phyloP scores from a whole-genome alignment of 2,797 vertebrate genomes.

The Sebastes variabilis region DNA sequence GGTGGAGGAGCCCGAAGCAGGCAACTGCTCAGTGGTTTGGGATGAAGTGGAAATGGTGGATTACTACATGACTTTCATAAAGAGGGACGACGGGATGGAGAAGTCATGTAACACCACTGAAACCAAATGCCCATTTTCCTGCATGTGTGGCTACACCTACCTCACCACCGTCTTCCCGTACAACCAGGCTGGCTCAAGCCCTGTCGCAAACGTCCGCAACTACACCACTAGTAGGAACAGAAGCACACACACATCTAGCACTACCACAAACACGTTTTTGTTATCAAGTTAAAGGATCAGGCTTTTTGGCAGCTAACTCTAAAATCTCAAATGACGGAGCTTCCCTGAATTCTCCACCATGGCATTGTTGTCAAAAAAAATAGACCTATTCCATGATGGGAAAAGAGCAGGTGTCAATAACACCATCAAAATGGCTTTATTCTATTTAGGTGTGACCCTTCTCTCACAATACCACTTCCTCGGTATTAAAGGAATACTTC shows the following conservation, averaged over 20 bases:
- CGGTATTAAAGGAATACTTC: not conserved
- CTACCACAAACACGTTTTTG: not conserved
- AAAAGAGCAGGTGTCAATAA: not conserved
- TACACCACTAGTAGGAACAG: constrained; percentile 88
- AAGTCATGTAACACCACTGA: constrained; percentile 88
- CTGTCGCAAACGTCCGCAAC: constrained; percentile 83
- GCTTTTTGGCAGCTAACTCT: not conserved
- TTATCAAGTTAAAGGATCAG: not conserved
- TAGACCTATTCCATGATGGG: not conserved
- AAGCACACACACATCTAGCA: not conserved
- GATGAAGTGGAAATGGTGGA: constrained; percentile 77
- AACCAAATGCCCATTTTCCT: constrained; percentile 84
- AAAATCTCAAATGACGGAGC: not conserved
- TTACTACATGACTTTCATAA: constrained; percentile 89
- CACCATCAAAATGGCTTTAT: not conserved
- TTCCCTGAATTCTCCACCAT: not conserved
- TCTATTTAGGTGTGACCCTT: not conserved
- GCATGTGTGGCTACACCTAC: constrained; percentile 91
- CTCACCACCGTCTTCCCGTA: constrained; percentile 90
- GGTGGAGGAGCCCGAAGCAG: constrained; percentile 81
- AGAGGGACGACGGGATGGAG: constrained; percentile 91
- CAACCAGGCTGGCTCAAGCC: constrained; percentile 89
- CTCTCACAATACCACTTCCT: not conserved
- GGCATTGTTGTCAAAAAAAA: not conserved
- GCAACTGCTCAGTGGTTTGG: constrained; percentile 88